Conservation (phyloP, 1,140 invertebrate species). For the Conus betulinus region DNA sequence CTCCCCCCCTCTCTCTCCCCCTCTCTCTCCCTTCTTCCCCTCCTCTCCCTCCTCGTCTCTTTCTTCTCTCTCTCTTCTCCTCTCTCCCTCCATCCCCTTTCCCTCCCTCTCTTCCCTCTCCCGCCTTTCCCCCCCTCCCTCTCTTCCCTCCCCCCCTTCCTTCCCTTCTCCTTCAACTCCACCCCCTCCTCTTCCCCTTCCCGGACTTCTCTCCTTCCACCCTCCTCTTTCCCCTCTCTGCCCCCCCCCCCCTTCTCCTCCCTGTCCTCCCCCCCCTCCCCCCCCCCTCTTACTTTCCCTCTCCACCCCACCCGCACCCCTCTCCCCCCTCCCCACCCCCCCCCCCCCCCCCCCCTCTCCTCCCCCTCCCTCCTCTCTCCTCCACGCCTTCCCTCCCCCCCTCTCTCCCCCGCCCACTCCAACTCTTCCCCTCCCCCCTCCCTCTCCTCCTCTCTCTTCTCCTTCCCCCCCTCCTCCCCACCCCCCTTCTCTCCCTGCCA, state of each 20-base stretch:
- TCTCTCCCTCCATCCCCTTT: background rate
- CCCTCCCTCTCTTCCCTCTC: background rate
- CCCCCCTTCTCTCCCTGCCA: no score
- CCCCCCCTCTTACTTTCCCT: background rate
- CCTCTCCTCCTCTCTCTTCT: background rate
- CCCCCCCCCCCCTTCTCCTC: background rate
- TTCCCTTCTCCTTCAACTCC: background rate
- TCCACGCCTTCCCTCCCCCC: no score
- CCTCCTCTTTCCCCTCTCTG: no score
- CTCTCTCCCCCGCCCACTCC: background rate
- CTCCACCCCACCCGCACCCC: background rate
- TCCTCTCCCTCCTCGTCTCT: no score
- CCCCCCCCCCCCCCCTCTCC: background rate
- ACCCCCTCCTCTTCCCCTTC: no score
- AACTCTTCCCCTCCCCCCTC: background rate
- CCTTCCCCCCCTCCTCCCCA: background rate
- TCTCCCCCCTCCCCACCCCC: constrained; percentile 6
- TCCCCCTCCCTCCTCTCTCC: background rate
- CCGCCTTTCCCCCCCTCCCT: background rate
- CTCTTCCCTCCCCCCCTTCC: background rate
- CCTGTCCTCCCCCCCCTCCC: background rate
- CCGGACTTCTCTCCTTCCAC: no score
- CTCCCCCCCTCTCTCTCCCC: background rate
- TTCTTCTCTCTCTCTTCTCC: background rate
- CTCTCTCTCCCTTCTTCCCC: background rate